Conservation (phyloP, 2,113 vertebrate species). For the Prunella himalayana region DNA sequence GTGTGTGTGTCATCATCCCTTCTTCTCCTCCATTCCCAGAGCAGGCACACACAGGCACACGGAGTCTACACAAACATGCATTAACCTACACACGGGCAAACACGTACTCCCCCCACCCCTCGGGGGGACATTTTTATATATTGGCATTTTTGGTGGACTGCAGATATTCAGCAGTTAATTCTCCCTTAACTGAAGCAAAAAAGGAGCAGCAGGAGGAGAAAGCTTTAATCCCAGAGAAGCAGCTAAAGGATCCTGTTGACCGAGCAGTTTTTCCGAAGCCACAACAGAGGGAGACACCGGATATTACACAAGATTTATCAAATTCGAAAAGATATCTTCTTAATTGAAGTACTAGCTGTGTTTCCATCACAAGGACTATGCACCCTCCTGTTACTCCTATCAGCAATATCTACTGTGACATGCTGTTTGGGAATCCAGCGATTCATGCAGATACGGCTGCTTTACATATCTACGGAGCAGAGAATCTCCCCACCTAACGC, state of each 20-base stretch:
- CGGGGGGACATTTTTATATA: background rate
- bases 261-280: slow-evolving; percentile 68
- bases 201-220: slow-evolving; percentile 52
- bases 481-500: slow-evolving; percentile 50
- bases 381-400: background rate
- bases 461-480: background rate
- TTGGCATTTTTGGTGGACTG: background rate
- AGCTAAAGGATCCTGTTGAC: slow-evolving; percentile 66
- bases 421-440: slow-evolving; percentile 4
- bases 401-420: background rate
- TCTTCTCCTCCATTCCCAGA: background rate
- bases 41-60: background rate
- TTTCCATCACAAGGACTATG: background rate
- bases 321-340: slow-evolving; percentile 50
- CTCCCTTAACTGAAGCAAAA: slow-evolving; percentile 34
- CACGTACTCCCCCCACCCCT: background rate
- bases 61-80: background rate
- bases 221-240: slow-evolving; percentile 54
- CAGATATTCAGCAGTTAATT: slow-evolving; percentile 25
- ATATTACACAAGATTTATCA: slow-evolving; percentile 64
- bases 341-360: slow-evolving; percentile 36
- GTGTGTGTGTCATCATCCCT: background rate
- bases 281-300: slow-evolving; percentile 64
- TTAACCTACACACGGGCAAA: background rate
- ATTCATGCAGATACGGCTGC: slow-evolving; percentile 18